Evolutionary conservation across 2,888 invertebrate species (phyloP).

Genomic region (Spatulosminthurus flaviceps): DNA sequence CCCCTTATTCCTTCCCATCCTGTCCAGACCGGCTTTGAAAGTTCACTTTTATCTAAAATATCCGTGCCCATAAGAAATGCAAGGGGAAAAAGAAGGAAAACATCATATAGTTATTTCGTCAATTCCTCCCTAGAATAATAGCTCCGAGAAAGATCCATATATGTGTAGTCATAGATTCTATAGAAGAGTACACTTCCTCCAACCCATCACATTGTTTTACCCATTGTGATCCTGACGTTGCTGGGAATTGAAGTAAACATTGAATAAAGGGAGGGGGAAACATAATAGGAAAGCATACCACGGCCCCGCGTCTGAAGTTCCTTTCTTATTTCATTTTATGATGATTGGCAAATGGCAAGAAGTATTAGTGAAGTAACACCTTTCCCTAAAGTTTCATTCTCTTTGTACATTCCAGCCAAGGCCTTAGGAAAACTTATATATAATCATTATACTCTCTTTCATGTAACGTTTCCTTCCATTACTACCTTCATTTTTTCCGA

Average conservation of each 20-base stretch:
- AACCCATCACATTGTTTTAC: not conserved
- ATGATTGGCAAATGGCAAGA: constrained; percentile 51
- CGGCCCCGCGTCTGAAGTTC: constrained; percentile 26
- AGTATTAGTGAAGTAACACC: not conserved
- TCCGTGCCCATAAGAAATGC: not conserved
- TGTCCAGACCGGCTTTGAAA: not conserved
- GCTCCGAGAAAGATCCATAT: too few species aligned
- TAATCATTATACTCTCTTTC: too few species aligned
- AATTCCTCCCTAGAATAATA: not conserved
- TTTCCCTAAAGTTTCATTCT: too few species aligned
- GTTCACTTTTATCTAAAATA: not conserved
- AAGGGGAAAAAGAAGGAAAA: not conserved
- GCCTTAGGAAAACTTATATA: too few species aligned
- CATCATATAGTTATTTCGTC: not conserved
- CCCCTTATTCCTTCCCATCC: not conserved
- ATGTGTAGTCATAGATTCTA: too few species aligned
- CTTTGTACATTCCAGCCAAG: too few species aligned
- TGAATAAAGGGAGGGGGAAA: not conserved
- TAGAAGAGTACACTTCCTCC: too few species aligned
- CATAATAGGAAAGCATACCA: constrained; percentile 16
- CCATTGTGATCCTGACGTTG: not conserved
- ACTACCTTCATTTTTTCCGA: not conserved
- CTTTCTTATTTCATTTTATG: constrained; percentile 54
- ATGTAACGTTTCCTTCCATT: too few species aligned
- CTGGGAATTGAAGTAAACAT: not conserved